Percentiles rank a stretch among this genome's conserved stretches.
phyloP scores from a whole-genome alignment of 2,797 vertebrate species.

The Xiphophorus birchmanni region DNA sequence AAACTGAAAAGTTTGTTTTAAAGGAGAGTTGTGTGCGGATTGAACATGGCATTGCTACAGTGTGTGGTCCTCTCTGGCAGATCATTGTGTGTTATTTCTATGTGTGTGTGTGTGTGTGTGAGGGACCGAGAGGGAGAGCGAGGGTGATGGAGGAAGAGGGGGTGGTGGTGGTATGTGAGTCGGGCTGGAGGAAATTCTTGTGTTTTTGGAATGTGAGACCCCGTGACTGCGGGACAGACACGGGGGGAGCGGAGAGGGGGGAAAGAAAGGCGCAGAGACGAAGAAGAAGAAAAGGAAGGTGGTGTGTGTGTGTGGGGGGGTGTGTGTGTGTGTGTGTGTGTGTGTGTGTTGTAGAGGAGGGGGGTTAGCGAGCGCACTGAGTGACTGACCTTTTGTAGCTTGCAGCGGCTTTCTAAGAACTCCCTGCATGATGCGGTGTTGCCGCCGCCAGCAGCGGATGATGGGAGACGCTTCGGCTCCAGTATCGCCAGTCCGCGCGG shows the following conservation, averaged over 20 bases:
- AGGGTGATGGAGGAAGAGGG: background rate
- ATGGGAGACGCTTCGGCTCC: background rate
- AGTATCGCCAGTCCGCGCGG: background rate
- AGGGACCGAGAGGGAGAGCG: background rate
- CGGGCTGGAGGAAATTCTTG: constrained; percentile 84
- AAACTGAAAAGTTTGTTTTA: background rate
- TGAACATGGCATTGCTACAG: constrained; percentile 59
- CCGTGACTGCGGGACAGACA: constrained; percentile 77
- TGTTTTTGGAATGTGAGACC: constrained; percentile 86
- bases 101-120: background rate
- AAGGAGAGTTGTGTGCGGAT: background rate
- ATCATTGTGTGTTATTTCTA: constrained; percentile 71
- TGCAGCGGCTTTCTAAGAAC: constrained; percentile 45
- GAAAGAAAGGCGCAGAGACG: background rate
- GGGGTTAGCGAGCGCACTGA: background rate
- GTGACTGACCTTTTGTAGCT: constrained; percentile 9
- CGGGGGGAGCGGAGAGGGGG: constrained; percentile 64
- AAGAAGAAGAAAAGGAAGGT: background rate
- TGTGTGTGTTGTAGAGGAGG: no score
- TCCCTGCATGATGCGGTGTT: constrained; percentile 12
- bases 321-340: background rate
- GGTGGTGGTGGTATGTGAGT: background rate
- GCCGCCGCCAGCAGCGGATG: background rate
- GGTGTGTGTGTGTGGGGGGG: background rate
- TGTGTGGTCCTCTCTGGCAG: constrained; percentile 84